Evolutionary conservation across 2,797 vertebrate genomes (phyloP), one percentile per base, ranked within the genome.

Genomic region (Pangasius krempfi): DNA sequence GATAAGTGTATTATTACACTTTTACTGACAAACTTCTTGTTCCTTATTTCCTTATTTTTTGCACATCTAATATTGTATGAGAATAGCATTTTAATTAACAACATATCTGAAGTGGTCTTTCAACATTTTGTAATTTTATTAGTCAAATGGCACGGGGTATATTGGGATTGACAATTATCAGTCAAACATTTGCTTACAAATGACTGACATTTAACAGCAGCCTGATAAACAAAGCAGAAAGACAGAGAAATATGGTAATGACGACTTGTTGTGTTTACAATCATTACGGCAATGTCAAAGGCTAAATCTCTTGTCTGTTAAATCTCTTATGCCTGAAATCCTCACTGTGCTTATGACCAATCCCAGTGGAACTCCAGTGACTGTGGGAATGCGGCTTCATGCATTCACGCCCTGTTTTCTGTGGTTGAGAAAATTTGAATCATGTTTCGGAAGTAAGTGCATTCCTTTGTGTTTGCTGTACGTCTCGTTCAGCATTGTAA

Each of bases 351-450:
- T 80, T 89, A 88, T 25, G 87, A 93, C 7, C 85, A 92, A 93
- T 87, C 84, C 82, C 80, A 76, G 85, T 85, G 84, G 70, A 90
- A 88, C 86, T 54, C 85, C 90, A 87, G n/a, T 89, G 88, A 92
- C 64, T 89, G 82, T 92, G 90, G 89, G 92, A 70, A 85, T 78
- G 88, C 92, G 89, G 88, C 91, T 86, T 88, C 52, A 76, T 82
- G 25, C 75, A 70, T 80, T 79, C n/a, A 72, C 72, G 93, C 94
- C 93, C 92, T 93, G 92, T 87, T 88, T 86, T 13, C 52, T 88
- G 70, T 79, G 79, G 60, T 79, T 85, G 83, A 91, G 80, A 86
- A 89, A 83, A 60, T 58, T 79, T 93, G 90, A 94, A 83, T 95
- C 91, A 93, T 81, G 56, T 13, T 66, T 85, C 20, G 75, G 86